Conservation (phyloP, 30 jellyfish, hydroid and myxozoan species). For the Phacellophora camtschatica region DNA sequence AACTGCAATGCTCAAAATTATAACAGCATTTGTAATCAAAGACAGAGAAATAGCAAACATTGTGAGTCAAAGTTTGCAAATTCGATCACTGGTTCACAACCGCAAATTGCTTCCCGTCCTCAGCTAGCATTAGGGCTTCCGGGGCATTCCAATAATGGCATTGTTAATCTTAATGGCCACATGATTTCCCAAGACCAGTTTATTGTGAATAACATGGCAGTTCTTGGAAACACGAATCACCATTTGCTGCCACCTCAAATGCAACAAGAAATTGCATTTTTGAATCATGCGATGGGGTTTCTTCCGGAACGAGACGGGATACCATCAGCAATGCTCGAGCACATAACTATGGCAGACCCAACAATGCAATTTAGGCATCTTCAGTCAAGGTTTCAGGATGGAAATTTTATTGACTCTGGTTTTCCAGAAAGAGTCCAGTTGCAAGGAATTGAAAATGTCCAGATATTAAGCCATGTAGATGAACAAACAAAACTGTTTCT, state of each 20-base stretch:
- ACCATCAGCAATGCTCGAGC: constrained; percentile 48
- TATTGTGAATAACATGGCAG: constrained; percentile 79
- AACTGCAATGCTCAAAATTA: constrained; percentile 3
- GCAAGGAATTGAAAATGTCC: constrained; percentile 57
- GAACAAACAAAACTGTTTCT: constrained; percentile 84
- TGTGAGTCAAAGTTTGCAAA: constrained; percentile 11
- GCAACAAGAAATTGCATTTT: constrained; percentile 93
- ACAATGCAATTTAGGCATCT: constrained; percentile 61
- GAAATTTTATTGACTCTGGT: constrained; percentile 45
- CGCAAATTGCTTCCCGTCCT: constrained; percentile 34
- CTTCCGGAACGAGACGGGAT: constrained; percentile 83
- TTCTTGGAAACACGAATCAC: constrained; percentile 61
- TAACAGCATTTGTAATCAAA: neutral
- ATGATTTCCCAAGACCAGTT: constrained; percentile 77
- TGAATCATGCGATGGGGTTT: constrained; percentile 90
- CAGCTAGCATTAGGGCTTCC: constrained; percentile 42
- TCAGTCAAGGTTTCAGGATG: constrained; percentile 61
- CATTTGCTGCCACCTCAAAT: constrained; percentile 64
- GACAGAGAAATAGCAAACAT: neutral
- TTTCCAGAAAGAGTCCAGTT: constrained; percentile 56
- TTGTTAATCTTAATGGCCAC: constrained; percentile 57
- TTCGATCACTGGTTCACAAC: constrained; percentile 12
- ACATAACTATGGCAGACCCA: constrained; percentile 70
- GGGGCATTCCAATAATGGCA: constrained; percentile 33
- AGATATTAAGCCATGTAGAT: constrained; percentile 40